phyloP scores from a whole-genome alignment of 1,140 invertebrate species.

The Cecropterus lyciades region DNA sequence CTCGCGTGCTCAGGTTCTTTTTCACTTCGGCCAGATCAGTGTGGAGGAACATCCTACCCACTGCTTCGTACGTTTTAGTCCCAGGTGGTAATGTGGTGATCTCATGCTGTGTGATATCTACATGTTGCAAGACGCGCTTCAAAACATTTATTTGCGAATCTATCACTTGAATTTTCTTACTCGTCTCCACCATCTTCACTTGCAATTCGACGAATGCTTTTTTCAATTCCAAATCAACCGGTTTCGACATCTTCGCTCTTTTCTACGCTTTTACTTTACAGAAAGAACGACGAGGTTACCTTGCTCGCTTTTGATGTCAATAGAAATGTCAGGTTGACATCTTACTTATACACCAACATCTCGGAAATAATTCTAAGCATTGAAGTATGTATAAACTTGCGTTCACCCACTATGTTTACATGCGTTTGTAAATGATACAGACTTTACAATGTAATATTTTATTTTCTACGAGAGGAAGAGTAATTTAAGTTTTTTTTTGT shows the following conservation, averaged over 20 bases:
- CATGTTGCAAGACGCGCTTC: constrained; percentile 88
- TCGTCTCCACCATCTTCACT: constrained; percentile 92
- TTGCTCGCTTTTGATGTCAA: neutral
- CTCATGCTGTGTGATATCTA: constrained; percentile 88
- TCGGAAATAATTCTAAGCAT: too few species aligned
- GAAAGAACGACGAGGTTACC: neutral
- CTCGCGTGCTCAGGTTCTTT: constrained; percentile 86
- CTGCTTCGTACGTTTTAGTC: constrained; percentile 91
- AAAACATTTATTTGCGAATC: constrained; percentile 92
- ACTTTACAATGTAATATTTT: too few species aligned
- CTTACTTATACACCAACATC: too few species aligned
- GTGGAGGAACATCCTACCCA: constrained; percentile 94
- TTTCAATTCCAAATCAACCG: constrained; percentile 84
- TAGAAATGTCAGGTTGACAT: neutral
- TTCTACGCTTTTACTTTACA: neutral
- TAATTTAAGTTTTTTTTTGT: too few species aligned
- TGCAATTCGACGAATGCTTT: constrained; percentile 94
- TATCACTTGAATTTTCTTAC: constrained; percentile 91
- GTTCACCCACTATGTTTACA: too few species aligned
- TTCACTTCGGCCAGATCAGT: constrained; percentile 88
- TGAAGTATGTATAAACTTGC: too few species aligned
- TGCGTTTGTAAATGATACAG: too few species aligned
- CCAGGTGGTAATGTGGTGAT: constrained; percentile 84
- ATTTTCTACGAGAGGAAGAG: too few species aligned
- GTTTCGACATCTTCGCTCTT: constrained; percentile 59